These are phyloP conservation scores for Venturia canescens DNA, from an alignment of 1,140 invertebrate genomes.

Conservation along the genomic window DNA sequence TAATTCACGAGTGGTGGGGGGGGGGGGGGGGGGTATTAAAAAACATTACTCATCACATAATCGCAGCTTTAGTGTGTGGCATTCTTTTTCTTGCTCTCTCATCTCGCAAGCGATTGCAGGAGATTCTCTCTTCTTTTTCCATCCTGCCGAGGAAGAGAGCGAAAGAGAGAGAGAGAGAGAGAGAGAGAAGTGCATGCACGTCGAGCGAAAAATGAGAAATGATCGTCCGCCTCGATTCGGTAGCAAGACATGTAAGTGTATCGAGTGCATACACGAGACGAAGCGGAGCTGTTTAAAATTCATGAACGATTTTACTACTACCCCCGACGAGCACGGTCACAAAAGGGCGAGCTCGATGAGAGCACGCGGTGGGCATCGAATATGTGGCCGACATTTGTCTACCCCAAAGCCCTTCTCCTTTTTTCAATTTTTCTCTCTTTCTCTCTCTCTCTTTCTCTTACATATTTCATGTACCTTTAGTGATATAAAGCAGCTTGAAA, in stretches of 20 bases:
- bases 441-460: conserved; percentile 14
- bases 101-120: conserved; percentile 51
- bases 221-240: conserved; percentile 72
- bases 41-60: conserved; percentile 78
- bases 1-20: conserved; percentile 44
- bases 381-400: conserved; percentile 63
- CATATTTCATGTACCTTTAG: conserved; percentile 2
- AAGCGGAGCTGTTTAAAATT: conserved; percentile 75
- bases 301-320: conserved; percentile 75
- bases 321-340: conserved; percentile 56
- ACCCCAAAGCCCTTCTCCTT: conserved; percentile 41
- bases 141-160: conserved; percentile 49
- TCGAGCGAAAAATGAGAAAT: conserved; percentile 76
- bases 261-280: background rate
- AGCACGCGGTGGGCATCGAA: conserved; percentile 54
- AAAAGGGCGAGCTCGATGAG: conserved; percentile 62
- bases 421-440: conserved; percentile 28
- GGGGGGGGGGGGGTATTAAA: conserved; percentile 74
- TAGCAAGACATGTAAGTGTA: conserved; percentile 5
- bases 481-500: conserved; percentile 31
- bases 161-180: background rate
- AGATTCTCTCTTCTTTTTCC: conserved; percentile 31
- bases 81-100: conserved; percentile 48
- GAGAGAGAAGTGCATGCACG: conserved; percentile 55
- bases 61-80: conserved; percentile 59